These are phyloP conservation scores for Eulemur rufifrons DNA, from an alignment of 2,113 vertebrate genomes.

Conservation along the genomic window DNA sequence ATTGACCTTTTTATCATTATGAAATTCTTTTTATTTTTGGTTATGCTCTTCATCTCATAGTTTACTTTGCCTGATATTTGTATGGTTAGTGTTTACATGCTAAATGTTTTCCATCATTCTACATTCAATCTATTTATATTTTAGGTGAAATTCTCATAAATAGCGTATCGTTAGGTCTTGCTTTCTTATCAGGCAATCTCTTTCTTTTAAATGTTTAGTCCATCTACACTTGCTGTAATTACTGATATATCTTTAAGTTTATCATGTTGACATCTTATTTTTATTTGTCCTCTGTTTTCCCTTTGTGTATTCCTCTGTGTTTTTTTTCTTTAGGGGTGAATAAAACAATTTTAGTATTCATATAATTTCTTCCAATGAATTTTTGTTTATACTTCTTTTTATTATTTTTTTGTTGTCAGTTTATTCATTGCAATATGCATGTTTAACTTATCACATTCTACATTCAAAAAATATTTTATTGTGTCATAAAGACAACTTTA, in stretches of 20 bases:
- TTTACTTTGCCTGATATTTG: not conserved
- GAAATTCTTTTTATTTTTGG: not conserved
- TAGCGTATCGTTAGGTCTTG: not conserved
- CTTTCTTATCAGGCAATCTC: not conserved
- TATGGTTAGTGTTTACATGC: not conserved
- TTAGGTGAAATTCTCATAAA: not conserved
- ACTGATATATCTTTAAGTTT: not conserved
- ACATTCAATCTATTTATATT: not conserved
- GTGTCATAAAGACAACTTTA: not conserved
- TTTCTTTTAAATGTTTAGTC: not conserved
- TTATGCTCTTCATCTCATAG: not conserved
- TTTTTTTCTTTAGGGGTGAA: not conserved
- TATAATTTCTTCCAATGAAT: not conserved
- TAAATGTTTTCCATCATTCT: not conserved
- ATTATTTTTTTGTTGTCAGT: not conserved
- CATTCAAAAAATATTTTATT: not conserved
- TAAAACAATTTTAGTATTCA: not conserved
- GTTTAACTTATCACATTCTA: not conserved
- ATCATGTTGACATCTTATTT: not conserved
- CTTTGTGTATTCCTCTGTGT: not conserved
- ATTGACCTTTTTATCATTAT: not conserved
- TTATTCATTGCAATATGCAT: not conserved
- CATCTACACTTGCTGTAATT: not conserved
- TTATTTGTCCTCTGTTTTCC: not conserved
- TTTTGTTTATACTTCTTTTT: not conserved